These are phyloP conservation scores for Pica pica DNA, from an alignment of 2,113 vertebrate species.

Conservation along the genomic window DNA sequence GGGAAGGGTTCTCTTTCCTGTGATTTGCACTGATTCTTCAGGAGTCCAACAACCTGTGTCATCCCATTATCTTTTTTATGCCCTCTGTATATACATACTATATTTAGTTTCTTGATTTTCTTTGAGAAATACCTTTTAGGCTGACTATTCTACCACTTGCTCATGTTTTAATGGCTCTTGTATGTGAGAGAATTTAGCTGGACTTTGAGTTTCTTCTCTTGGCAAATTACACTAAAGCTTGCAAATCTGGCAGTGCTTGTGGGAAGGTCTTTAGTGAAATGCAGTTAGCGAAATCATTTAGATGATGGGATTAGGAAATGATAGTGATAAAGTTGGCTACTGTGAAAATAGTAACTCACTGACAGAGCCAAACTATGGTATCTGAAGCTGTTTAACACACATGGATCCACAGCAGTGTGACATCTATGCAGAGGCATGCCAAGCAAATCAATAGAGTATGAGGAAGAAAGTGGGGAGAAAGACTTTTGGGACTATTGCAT, in stretches of 20 bases:
- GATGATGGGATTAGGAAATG: slow-evolving; percentile 26
- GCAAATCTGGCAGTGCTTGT: slow-evolving; percentile 15
- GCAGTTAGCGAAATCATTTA: not conserved
- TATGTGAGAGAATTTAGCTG: not conserved
- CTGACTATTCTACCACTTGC: not conserved
- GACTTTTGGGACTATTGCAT: not conserved
- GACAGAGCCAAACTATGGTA: not conserved
- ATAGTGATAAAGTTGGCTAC: slow-evolving; percentile 13
- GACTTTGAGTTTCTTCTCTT: slow-evolving; percentile 17
- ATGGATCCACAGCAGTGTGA: not conserved
- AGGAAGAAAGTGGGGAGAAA: not conserved
- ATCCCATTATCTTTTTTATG: not conserved
- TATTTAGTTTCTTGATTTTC: not conserved
- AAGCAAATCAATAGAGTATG: not conserved
- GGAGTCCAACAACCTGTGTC: not conserved
- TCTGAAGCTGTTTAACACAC: not conserved
- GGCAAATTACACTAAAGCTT: not conserved
- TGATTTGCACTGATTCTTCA: not conserved
- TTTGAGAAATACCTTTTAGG: not conserved
- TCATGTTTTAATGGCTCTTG: not conserved
- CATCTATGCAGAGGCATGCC: not conserved
- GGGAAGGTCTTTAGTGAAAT: slow-evolving; percentile 12
- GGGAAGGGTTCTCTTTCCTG: not conserved
- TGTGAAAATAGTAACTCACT: not conserved
- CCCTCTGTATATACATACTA: not conserved